Evolutionary conservation across 2,113 vertebrate species (phyloP).

Genomic region (Gila orcuttii): DNA sequence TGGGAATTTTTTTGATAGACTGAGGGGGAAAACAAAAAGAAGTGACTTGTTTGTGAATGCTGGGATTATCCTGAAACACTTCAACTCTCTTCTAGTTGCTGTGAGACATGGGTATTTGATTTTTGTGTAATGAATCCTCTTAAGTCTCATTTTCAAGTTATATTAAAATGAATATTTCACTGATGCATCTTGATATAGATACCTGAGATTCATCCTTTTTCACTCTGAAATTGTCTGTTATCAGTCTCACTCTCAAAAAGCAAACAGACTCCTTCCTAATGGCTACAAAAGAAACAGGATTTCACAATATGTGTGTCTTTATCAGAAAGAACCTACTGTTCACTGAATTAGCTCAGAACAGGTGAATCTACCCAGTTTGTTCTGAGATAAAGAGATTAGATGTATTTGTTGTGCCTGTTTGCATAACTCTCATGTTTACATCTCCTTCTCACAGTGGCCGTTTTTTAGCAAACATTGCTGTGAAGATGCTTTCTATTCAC

Average conservation of each 20-base stretch:
- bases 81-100: slow-evolving; percentile 90
- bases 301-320: slow-evolving; percentile 21
- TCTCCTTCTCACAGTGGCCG: slow-evolving; percentile 9
- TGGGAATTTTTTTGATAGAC: slow-evolving; percentile 79
- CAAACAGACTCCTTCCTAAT: not conserved
- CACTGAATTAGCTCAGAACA: slow-evolving; percentile 10
- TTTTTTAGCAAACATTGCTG: slow-evolving; percentile 8
- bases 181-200: not conserved
- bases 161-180: not conserved
- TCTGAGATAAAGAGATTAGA: slow-evolving; percentile 30
- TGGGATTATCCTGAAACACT: slow-evolving; percentile 84
- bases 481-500: slow-evolving; percentile 19
- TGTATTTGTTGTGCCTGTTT: slow-evolving; percentile 39
- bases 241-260: not conserved
- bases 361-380: slow-evolving; percentile 40
- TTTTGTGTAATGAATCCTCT: not conserved
- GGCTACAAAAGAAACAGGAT: slow-evolving; percentile 12
- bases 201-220: not conserved
- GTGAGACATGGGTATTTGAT: slow-evolving; percentile 75
- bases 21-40: slow-evolving; percentile 69
- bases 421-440: slow-evolving; percentile 43
- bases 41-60: slow-evolving; percentile 88
- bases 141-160: not conserved
- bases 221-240: not conserved
- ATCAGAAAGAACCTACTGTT: slow-evolving; percentile 20